phyloP scores from a whole-genome alignment of 2,113 vertebrate genomes.

The Lanius collurio region DNA sequence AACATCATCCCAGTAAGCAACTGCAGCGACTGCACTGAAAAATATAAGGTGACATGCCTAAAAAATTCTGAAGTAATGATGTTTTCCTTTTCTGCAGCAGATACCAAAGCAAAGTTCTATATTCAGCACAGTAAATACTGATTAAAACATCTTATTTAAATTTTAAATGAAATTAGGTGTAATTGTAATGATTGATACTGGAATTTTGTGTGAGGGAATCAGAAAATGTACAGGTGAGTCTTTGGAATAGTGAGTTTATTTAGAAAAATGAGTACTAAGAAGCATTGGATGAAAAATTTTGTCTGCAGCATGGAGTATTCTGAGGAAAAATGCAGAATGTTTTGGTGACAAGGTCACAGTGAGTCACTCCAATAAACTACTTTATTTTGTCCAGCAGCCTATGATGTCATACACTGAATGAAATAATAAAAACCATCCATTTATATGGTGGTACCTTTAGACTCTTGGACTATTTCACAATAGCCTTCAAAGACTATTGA shows the following conservation, averaged over 20 bases:
- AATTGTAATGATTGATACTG: background rate
- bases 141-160: background rate
- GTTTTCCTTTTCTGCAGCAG: background rate
- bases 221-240: background rate
- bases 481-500: background rate
- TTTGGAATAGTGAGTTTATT: background rate
- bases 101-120: background rate
- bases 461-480: background rate
- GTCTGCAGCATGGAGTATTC: background rate
- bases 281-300: background rate
- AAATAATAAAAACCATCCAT: background rate
- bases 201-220: background rate
- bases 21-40: background rate
- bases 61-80: background rate
- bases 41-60: background rate
- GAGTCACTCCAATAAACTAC: background rate
- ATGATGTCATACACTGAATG: background rate
- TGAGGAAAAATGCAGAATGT: background rate
- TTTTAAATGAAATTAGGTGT: background rate
- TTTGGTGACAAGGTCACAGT: background rate
- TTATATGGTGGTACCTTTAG: background rate
- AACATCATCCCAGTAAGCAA: background rate
- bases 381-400: background rate
- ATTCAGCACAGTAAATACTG: background rate
- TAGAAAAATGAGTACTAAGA: background rate